A percentile compares a stretch with the other conserved stretches of the same genome.
These are phyloP conservation scores for Dermatophagoides farinae DNA, from an alignment of 1,140 invertebrate genomes.

Conservation along the genomic window DNA sequence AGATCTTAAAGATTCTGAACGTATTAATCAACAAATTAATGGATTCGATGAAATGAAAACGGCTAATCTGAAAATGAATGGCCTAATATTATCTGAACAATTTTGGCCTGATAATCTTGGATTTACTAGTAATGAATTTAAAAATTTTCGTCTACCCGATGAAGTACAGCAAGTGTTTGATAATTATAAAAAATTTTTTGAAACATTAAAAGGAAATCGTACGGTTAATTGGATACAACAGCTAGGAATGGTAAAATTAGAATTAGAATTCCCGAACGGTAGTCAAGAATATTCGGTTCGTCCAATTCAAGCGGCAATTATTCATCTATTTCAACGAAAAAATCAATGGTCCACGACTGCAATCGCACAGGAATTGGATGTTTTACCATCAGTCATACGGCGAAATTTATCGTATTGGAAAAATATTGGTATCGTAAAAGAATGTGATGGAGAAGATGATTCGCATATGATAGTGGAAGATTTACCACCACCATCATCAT, in stretches of 20 bases:
- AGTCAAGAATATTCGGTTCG: slow-evolving; percentile 63
- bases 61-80: slow-evolving; percentile 41
- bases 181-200: slow-evolving; percentile 72
- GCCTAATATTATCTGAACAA: slow-evolving; percentile 84
- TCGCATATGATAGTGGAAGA: slow-evolving; percentile 58
- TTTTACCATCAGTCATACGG: slow-evolving; percentile 54
- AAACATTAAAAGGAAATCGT: slow-evolving; percentile 76
- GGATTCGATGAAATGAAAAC: slow-evolving; percentile 28
- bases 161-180: slow-evolving; percentile 58
- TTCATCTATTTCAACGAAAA: slow-evolving; percentile 81
- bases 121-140: slow-evolving; percentile 50
- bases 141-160: slow-evolving; percentile 51
- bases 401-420: slow-evolving; percentile 80
- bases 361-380: slow-evolving; percentile 55
- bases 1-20: slow-evolving; percentile 59
- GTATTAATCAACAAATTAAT: slow-evolving; percentile 67
- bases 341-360: slow-evolving; percentile 64
- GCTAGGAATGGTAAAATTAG: slow-evolving; percentile 70
- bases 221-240: slow-evolving; percentile 84
- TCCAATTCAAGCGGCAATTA: slow-evolving; percentile 78
- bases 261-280: slow-evolving; percentile 53
- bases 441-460: slow-evolving; percentile 39
- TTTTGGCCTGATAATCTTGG: slow-evolving; percentile 59
- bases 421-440: slow-evolving; percentile 46
- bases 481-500: slow-evolving; percentile 19